Evolutionary conservation across 2,888 invertebrate genomes (phyloP), one percentile per base, ranked within the genome.

Genomic region (Hirtodrosophila duncani): DNA sequence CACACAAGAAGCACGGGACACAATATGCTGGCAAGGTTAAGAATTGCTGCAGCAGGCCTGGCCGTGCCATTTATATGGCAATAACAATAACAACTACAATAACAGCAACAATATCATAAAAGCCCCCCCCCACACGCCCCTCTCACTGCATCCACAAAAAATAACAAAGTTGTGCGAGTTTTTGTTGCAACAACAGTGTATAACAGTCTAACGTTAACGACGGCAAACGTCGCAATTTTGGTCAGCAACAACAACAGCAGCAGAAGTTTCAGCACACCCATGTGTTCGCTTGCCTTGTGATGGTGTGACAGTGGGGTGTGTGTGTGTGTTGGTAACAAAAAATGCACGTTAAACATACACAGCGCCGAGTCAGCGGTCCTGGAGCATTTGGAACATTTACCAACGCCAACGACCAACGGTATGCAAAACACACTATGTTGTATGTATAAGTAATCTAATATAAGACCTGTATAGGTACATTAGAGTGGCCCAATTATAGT

Each of bases 361-460:
- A 86, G 79, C 83, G 86, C 65, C 83, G 86, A 83, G 86, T 86
- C 69, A 86, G 86, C 82, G 86, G 86, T 79, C 86, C 86, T 78
- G 86, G 86, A 83, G 86, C 86, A 69, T 86, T 86, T 65, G 86
- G 86, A 81, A 85, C 85, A 68, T 85, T 83, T 68, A 74, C 72
- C 79, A 85, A 81, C 77, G 84, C 72, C 79, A 85, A 81, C 77
- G 84, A 86, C 71, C 83, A 86, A 80, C 85, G 86, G 85, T 86
- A 84, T 66, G 59, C 49, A 36, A 37, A 29, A 38, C 27, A 24
- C 9, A 17, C 23, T 33, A 37, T n/a, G n/a, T n/a, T n/a, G n/a
- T n/a, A n/a, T n/a, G n/a, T n/a, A n/a, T n/a, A n/a, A n/a, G n/a
- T n/a, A n/a, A n/a, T n/a, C n/a, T n/a, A n/a, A n/a, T n/a, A n/a